Percentiles rank a stretch among this genome's conserved stretches.
These are phyloP conservation scores for Scaptomyza montana DNA, from an alignment of 1,140 invertebrate genomes.

Conservation along the genomic window DNA sequence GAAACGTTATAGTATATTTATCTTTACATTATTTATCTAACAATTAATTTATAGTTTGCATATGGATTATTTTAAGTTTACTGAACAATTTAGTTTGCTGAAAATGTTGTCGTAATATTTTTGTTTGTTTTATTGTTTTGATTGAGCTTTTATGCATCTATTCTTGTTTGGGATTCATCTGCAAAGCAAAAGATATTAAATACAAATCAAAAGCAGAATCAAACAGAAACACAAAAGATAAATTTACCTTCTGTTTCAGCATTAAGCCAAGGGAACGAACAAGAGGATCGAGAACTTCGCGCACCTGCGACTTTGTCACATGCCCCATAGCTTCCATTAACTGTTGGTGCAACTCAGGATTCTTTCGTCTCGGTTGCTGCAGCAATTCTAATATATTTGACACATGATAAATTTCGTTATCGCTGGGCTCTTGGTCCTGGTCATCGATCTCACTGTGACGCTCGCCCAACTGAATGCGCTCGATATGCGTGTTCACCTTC, in stretches of 20 bases:
- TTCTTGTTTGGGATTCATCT: constrained; percentile 1
- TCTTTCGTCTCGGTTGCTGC: constrained; percentile 15
- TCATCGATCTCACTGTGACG: constrained; percentile 7
- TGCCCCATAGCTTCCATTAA: constrained; percentile 63
- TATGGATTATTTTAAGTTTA: neutral
- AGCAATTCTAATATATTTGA: constrained; percentile 17
- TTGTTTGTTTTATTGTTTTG: neutral
- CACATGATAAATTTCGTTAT: constrained; percentile 12
- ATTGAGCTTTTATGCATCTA: neutral
- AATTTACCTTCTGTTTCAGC: constrained; percentile 49
- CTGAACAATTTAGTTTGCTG: constrained; percentile 19
- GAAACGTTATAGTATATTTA: too few relatives aligned
- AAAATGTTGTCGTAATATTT: constrained; percentile 7
- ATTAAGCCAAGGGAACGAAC: constrained; percentile 55
- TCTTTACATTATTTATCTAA: neutral
- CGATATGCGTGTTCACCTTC: constrained; percentile 43
- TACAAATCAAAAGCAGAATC: neutral
- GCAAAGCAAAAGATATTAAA: neutral
- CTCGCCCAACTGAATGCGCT: constrained; percentile 36
- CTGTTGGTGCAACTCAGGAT: constrained; percentile 39
- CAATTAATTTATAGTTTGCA: neutral
- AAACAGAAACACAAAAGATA: neutral
- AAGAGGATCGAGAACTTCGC: constrained; percentile 67
- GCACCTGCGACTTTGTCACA: constrained; percentile 67
- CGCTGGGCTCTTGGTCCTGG: neutral